These are phyloP conservation scores for Kryptopterus vitreolus DNA, from an alignment of 2,797 vertebrate genomes.

Conservation along the genomic window DNA sequence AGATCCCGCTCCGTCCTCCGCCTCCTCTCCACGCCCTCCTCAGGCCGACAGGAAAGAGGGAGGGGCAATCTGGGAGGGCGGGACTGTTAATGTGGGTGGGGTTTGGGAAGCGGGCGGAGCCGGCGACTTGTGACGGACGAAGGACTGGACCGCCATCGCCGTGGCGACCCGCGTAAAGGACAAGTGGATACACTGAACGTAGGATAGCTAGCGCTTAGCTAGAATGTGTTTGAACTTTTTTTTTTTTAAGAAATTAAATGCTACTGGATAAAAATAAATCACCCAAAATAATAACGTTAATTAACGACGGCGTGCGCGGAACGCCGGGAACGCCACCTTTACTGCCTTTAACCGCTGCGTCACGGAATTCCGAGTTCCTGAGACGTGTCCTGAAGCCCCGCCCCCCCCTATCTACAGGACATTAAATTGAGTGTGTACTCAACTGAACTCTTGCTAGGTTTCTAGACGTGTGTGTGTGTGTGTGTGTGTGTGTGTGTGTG, in stretches of 20 bases:
- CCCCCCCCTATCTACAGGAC: slow-evolving; percentile 52
- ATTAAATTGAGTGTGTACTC: slow-evolving; percentile 63
- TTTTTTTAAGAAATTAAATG: background rate
- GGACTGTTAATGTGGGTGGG: slow-evolving; percentile 43
- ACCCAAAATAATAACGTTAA: background rate
- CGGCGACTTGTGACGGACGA: slow-evolving; percentile 59
- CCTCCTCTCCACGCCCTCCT: slow-evolving; percentile 45
- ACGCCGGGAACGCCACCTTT: background rate
- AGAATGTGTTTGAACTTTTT: background rate
- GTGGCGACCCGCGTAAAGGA: background rate
- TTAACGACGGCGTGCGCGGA: too few species aligned
- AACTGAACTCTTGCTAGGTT: slow-evolving; percentile 68
- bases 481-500: slow-evolving; percentile 38
- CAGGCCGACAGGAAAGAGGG: slow-evolving; percentile 60
- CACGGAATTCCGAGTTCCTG: background rate
- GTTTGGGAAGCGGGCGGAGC: slow-evolving; percentile 56
- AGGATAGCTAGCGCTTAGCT: background rate
- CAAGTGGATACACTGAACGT: background rate
- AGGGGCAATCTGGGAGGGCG: slow-evolving; percentile 64
- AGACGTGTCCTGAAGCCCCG: background rate
- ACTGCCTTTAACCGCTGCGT: background rate
- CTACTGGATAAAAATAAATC: background rate
- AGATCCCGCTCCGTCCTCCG: slow-evolving; percentile 40
- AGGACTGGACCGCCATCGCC: background rate
- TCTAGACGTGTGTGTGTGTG: slow-evolving; percentile 71